These are phyloP conservation scores for Panagrolaimus sp. DNA, from an alignment of 1,140 invertebrate species.

Conservation along the genomic window DNA sequence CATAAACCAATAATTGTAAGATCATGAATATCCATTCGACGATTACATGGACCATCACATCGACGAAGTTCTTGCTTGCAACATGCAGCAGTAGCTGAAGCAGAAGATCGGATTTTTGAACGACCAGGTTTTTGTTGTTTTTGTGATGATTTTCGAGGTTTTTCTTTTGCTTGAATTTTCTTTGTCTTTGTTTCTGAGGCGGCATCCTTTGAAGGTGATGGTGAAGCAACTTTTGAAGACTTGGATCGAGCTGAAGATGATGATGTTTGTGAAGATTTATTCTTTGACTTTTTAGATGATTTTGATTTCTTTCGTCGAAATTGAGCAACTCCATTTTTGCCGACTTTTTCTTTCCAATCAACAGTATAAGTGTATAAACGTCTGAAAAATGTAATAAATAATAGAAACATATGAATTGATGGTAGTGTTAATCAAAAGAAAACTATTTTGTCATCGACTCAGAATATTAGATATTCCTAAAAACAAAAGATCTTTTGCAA, in stretches of 20 bases:
- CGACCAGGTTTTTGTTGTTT: neutral
- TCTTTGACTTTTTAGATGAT: neutral
- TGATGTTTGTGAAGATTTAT: too few species aligned
- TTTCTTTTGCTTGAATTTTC: neutral
- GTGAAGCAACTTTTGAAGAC: neutral
- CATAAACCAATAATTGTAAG: constrained; percentile 4
- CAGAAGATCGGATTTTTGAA: neutral
- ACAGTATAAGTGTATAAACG: neutral
- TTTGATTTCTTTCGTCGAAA: neutral
- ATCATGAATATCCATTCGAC: neutral
- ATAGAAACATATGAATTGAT: too few species aligned
- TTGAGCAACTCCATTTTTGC: neutral
- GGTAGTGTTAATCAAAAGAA: too few species aligned
- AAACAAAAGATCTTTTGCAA: too few species aligned
- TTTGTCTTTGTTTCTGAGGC: neutral
- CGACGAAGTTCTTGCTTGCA: neutral
- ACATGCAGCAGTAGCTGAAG: neutral
- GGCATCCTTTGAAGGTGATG: neutral
- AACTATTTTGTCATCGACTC: too few species aligned
- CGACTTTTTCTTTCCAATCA: neutral
- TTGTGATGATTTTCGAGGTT: neutral
- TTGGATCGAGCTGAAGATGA: neutral
- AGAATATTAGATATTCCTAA: too few species aligned
- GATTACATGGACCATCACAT: constrained; percentile 2
- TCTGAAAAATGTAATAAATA: too few species aligned